Evolutionary conservation across 2,797 vertebrate species (phyloP).

Genomic region (Anisognathus igniventris): DNA sequence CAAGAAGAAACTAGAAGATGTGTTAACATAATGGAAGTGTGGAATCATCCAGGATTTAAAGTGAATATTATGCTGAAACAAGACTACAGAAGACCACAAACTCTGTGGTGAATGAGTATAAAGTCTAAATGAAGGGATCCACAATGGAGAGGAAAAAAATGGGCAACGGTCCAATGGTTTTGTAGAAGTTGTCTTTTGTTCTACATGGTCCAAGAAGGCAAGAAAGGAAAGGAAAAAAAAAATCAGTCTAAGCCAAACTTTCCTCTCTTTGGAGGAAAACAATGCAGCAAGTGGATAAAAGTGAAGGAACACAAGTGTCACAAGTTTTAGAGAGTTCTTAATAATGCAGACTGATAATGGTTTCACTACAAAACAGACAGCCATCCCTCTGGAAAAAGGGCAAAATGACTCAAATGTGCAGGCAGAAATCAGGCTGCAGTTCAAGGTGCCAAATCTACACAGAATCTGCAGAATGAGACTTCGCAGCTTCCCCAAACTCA

Average conservation of each 20-base stretch:
- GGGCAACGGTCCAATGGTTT: not conserved
- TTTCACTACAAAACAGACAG: not conserved
- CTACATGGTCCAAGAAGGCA: not conserved
- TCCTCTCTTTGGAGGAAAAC: not conserved
- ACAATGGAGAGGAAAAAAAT: not conserved
- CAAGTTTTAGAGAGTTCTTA: not conserved
- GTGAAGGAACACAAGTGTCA: not conserved
- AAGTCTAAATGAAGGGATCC: not conserved
- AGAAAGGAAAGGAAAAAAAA: not conserved
- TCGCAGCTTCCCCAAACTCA: not conserved
- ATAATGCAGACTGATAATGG: not conserved
- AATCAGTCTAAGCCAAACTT: not conserved
- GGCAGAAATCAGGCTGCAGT: not conserved
- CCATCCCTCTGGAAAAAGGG: not conserved
- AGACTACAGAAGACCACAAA: not conserved
- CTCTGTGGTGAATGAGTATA: not conserved
- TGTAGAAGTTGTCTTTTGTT: not conserved
- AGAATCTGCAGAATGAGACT: not conserved
- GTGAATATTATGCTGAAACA: not conserved
- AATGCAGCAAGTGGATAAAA: not conserved
- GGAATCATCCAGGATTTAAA: not conserved
- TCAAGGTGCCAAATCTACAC: not conserved
- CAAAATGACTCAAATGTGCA: not conserved
- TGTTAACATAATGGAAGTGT: not conserved
- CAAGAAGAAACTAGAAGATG: not conserved